Conservation (phyloP, 1,140 invertebrate genomes). For the Hypsibius dujardini region DNA sequence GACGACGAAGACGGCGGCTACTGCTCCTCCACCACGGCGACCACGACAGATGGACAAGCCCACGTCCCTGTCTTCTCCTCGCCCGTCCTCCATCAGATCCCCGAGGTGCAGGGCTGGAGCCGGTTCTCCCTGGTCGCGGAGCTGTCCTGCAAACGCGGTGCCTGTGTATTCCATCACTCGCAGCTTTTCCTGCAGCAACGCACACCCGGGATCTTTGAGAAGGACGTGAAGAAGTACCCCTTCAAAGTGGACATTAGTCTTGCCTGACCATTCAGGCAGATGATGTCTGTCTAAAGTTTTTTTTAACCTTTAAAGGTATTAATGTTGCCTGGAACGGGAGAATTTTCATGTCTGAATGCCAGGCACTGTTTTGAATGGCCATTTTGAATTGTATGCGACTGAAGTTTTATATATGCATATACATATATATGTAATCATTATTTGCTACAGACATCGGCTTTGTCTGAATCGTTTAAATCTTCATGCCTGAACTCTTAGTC, state of each 20-base stretch:
- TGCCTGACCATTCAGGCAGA: neutral
- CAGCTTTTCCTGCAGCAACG: neutral
- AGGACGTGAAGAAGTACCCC: neutral
- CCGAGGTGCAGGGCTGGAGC: neutral
- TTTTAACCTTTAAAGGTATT: too few species aligned
- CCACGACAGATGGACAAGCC: neutral
- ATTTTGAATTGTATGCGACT: too few species aligned
- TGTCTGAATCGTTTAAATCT: too few species aligned
- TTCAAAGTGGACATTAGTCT: conserved; percentile 6
- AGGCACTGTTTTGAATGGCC: too few species aligned
- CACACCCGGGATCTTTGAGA: neutral
- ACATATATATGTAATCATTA: too few species aligned
- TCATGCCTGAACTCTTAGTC: too few species aligned
- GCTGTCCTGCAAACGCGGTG: neutral
- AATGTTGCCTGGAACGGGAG: too few species aligned
- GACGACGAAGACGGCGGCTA: neutral
- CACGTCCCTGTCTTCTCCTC: neutral
- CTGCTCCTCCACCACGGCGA: neutral
- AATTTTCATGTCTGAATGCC: too few species aligned
- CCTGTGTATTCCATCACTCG: neutral
- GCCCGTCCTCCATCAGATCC: neutral
- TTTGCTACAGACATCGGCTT: too few species aligned
- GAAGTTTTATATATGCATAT: too few species aligned
- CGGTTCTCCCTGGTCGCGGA: neutral
- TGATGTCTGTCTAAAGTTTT: too few species aligned